Base-by-base conservation (phyloP, 2,113 vertebrate genomes). In the Spilogale gracilis region DNA sequence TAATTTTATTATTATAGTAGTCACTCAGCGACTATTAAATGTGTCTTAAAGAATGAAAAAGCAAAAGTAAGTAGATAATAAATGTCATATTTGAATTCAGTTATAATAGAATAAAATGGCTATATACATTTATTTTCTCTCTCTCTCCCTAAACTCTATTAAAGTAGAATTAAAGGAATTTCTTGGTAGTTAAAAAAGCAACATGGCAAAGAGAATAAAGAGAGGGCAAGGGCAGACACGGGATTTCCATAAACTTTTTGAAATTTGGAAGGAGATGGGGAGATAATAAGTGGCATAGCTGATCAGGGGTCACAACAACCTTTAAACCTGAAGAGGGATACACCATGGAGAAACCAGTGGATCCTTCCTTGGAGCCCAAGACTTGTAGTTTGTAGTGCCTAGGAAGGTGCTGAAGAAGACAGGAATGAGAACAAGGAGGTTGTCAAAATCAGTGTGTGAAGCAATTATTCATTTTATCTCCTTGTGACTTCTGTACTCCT, bases 1-100 rank as follows among this genome's bases (percentile, higher is more conserved):
- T 84, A 93, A 92, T 92, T 96, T 97, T 94, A 97, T 90, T 94
- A 92, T 95, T 90, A 96, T 63, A 58, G 74, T 32, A 94, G 92
- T 97, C 88, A 96, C 54, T 96, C 87, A 92, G 32, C 95, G 84
- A 87, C 94, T 97, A 88, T 95, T 97, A 96, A 97, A 96, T 94
- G 74, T 92, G 30, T 87, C 76, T 95, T 73, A 80, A 86, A 94
- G 58, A 91, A 65, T 84, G 83, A 94, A 94, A 96, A 95, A 80
- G 87, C 20, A 73, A 98, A 96, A 96, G 88, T 92, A 97, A 91
- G 95, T 90, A 92, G 94, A 90, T 96, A 94, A 96, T 95, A 96
- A 97, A 92, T 98, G 92, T 97, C 87, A 94, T 73, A 76, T 88
- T 73, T 95, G 80, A 97, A 69, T 92, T 95, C 45, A 90, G 80